Conservation (phyloP, 2,113 vertebrate species). For the Takifugu flavidus region DNA sequence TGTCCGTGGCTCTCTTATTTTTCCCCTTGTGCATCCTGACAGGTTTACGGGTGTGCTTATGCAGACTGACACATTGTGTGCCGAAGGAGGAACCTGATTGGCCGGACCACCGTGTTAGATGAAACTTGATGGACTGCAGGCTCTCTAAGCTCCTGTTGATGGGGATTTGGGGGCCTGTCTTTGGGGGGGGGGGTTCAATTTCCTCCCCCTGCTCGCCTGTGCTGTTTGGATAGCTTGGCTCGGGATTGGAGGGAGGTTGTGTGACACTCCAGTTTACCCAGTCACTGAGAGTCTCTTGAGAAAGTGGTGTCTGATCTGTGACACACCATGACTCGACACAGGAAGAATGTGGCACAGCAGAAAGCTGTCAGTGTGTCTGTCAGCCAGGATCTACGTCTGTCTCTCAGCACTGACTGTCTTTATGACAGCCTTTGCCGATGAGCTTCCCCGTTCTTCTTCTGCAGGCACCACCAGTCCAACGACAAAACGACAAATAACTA, state of each 20-base stretch:
- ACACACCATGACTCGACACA: constrained; percentile 50
- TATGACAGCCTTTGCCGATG: too few species aligned
- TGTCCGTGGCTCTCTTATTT: not conserved
- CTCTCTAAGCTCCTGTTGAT: constrained; percentile 70
- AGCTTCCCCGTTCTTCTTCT: not conserved
- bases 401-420: too few species aligned
- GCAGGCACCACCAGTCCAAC: constrained; percentile 9
- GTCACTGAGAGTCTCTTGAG: constrained; percentile 49
- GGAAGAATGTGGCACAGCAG: constrained; percentile 50
- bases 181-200: constrained; percentile 69
- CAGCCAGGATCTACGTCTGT: constrained; percentile 22
- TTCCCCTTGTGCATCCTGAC: constrained; percentile 9
- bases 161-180: constrained; percentile 69
- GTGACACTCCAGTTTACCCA: constrained; percentile 62
- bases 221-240: constrained; percentile 68
- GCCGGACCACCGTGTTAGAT: constrained; percentile 68
- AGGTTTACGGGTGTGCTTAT: constrained; percentile 25
- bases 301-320: constrained; percentile 52
- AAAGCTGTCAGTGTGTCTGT: constrained; percentile 52
- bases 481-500: constrained; percentile 15
- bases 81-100: constrained; percentile 55
- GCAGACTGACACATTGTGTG: constrained; percentile 9
- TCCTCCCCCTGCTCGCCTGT: constrained; percentile 59
- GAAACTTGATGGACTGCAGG: constrained; percentile 73
- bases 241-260: constrained; percentile 56